Conservation (phyloP, 2,888 invertebrate genomes). For the Harmothoe impar region DNA sequence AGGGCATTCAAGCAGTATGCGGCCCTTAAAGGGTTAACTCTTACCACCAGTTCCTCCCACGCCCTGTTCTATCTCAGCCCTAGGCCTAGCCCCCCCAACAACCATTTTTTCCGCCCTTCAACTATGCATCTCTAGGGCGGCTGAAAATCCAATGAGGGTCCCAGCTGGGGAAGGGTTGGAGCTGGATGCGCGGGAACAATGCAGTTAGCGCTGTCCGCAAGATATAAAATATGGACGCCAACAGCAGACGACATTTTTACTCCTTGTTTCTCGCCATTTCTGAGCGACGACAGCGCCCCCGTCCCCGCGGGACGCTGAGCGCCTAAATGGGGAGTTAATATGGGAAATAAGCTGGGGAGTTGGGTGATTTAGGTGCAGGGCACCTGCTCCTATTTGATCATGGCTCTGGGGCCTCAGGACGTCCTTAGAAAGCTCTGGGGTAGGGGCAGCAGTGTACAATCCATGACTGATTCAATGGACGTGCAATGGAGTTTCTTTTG, state of each 20-base stretch:
- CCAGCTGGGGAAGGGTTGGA: background rate
- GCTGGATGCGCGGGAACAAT: background rate
- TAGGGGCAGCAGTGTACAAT: slow-evolving; percentile 8
- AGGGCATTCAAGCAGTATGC: too few species aligned
- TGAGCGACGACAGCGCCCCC: slow-evolving; percentile 4
- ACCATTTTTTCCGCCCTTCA: background rate
- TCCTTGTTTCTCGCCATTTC: background rate
- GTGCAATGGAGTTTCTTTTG: slow-evolving; percentile 28
- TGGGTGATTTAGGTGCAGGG: background rate
- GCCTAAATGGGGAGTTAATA: background rate
- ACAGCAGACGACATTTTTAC: slow-evolving; percentile 1
- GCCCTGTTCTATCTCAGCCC: too few species aligned
- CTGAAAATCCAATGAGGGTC: slow-evolving; percentile 9
- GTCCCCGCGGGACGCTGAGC: background rate
- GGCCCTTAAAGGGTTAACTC: too few species aligned
- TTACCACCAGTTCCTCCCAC: too few species aligned
- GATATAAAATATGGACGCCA: slow-evolving; percentile 8
- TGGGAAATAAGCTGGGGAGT: background rate
- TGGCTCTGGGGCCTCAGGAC: background rate
- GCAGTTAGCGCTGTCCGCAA: slow-evolving; percentile 8
- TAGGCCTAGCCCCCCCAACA: background rate
- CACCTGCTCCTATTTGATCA: background rate
- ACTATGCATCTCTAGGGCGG: background rate
- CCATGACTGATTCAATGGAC: slow-evolving; percentile 9
- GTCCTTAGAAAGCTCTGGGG: background rate